Evolutionary conservation across 1,140 invertebrate species (phyloP), one percentile per base, ranked within the genome.

Genomic region (Listronotus oregonensis): DNA sequence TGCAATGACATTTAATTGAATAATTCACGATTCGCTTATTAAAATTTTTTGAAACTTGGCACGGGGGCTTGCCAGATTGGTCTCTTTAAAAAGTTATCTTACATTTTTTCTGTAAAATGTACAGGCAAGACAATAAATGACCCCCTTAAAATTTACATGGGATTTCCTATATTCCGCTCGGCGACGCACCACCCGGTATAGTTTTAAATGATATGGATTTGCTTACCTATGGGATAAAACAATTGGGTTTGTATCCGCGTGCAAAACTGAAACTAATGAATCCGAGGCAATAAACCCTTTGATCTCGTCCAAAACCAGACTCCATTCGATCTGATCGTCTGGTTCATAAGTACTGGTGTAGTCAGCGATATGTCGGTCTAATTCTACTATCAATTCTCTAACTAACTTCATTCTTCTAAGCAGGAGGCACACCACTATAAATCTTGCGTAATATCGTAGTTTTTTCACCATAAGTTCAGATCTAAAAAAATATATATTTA

Each of bases 391-490:
- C 63, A 98, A 82, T 79, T 98, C 96, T 47, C 90, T 84, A 43
- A 98, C 94, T 67, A 97, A 82, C 81, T 96, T 96, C 87, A 96
- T 94, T 79, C 94, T 94, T 80, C 96, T 96, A 47, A 97, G 84
- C 71, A 98, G 84, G 65, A 98, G 85, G 82, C 95, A 97, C 12
- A 98, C 96, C 21, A 98, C 95, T 73, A 98, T 98, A 79, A 97
- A 99, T 52, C 96, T 85, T 17, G 96, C 96, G 80, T 97, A 98
- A 77, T 97, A 99, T 51, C 96, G 85, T 17, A 98, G 81, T 80
- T 98, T 98, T 80, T 99, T 99, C 46, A 99, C 94, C 93, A 98
- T 97, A 64, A 99, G 80, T 78, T 98, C 96, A 67, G 93, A 94
- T 75, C 89, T 88, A 69, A 43, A 65, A 64, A 50, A 14, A 10